Base-by-base conservation (phyloP, 2,113 vertebrate species). In the Brienomyrus brachyistius region DNA sequence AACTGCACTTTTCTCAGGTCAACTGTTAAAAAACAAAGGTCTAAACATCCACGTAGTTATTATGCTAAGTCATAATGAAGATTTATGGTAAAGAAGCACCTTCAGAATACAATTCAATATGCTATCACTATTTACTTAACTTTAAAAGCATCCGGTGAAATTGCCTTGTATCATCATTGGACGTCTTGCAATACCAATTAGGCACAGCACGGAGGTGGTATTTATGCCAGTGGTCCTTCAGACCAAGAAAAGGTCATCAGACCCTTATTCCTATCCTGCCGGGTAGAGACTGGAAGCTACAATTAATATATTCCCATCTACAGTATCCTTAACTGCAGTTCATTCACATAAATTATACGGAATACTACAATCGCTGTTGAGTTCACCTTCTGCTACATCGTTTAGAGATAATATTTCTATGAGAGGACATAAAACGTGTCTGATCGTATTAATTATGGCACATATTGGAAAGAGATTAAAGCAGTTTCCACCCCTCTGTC, bases 381-480 rank as follows among this genome's bases (percentile, higher is more conserved):
- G 23, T 50, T n/a, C 50, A 52, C 85, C 50, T 54, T 86, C 85
- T 86, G 85, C 85, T 86, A 52, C 4, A 86, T 86, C 85, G 31
- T 86, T 86, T 31, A 86, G 50, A 86, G 45, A 86, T 84, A 31
- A 31, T 51, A 86, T 86, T 86, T 86, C 85, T n/a, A 23, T 35
- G 85, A 52, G 48, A 52, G 35, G 23, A 86, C 50, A 86, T 86
- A 54, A 52, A 54, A 88, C 4, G 11, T 23, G 35, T 47, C 31
- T 15, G 19, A 45, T 88, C 54, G 11, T 35, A 59, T 45, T 62
- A 62, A 88, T n/a, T 62, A 52, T 31, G 87, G 52, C 17, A 31
- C 27, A 66, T 62, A 43, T 45, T 88, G 87, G 87, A 88, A n/a
- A 43, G 21, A 59, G 54, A 88, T 88, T 62, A 88, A 88, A 59